Evolutionary conservation across 2,113 vertebrate species (phyloP).

Genomic region (Halcyon malimbica): DNA sequence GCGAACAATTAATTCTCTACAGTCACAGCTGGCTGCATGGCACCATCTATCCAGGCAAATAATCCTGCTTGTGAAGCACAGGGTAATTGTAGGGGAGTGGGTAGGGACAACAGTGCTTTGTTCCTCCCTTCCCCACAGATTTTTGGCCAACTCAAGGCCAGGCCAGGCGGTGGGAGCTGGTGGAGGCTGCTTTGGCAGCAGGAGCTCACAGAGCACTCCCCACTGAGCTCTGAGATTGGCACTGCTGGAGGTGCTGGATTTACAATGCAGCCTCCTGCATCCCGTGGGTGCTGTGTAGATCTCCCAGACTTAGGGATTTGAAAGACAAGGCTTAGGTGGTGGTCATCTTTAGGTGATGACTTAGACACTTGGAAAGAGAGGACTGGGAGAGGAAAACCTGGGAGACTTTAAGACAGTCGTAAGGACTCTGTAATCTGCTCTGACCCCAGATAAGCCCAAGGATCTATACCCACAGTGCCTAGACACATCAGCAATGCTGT

Average conservation of each 20-base stretch:
- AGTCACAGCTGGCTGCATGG: slow-evolving; percentile 17
- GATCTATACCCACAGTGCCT: background rate
- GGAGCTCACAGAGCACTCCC: background rate
- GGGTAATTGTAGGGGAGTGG: slow-evolving; percentile 24
- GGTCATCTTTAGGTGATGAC: background rate
- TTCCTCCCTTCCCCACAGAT: slow-evolving; percentile 42
- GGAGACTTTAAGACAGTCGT: background rate
- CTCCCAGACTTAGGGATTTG: background rate
- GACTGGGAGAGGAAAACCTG: background rate
- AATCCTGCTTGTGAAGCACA: slow-evolving; percentile 7
- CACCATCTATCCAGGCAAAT: background rate
- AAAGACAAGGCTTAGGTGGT: background rate
- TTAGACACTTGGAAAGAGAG: background rate
- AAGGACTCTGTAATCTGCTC: background rate
- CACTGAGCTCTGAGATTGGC: background rate
- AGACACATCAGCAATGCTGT: background rate
- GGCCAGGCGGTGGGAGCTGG: background rate
- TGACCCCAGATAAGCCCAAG: background rate
- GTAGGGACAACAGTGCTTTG: background rate
- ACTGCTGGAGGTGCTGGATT: background rate
- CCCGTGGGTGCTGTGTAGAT: accelerated
- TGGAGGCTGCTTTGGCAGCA: slow-evolving; percentile 12
- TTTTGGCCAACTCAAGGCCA: background rate
- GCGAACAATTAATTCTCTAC: background rate
- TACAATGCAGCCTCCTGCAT: background rate